Percentiles rank a stretch among this genome's conserved stretches.
phyloP scores from a whole-genome alignment of 2,888 invertebrate genomes.

The Dicycla oo region DNA sequence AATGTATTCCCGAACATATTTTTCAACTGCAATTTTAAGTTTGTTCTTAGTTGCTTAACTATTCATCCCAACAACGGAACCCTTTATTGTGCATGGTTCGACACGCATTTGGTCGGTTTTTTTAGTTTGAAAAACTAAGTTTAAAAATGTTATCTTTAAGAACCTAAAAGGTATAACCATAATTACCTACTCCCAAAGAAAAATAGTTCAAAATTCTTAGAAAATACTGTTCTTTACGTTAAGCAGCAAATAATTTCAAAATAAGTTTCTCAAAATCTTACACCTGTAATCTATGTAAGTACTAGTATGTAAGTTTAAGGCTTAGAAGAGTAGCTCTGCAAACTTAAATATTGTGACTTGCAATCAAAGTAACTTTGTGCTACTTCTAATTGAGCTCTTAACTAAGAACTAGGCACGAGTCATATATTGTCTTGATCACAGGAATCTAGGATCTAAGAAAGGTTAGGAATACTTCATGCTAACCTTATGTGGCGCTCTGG shows the following conservation, averaged over 20 bases:
- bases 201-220: too few species aligned
- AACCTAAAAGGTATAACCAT: too few species aligned
- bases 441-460: slow-evolving; percentile 27
- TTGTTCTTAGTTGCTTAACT: too few species aligned
- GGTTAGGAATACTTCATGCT: slow-evolving; percentile 11
- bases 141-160: too few species aligned
- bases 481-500: neutral
- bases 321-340: neutral
- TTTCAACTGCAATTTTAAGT: too few species aligned
- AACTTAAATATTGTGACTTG: neutral
- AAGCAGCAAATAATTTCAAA: neutral
- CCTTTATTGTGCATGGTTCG: too few species aligned
- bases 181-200: too few species aligned
- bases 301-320: too few species aligned
- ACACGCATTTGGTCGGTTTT: neutral
- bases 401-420: neutral
- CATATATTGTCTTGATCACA: neutral
- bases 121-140: slow-evolving; percentile 2
- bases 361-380: slow-evolving; percentile 6
- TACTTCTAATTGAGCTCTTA: slow-evolving; percentile 35
- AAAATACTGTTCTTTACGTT: neutral
- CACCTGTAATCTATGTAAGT: neutral
- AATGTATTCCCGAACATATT: too few species aligned
- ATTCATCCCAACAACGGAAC: too few species aligned
- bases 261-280: slow-evolving; percentile 5